phyloP scores from a whole-genome alignment of 2,888 invertebrate genomes.

The Drosophila atroscutellata region DNA sequence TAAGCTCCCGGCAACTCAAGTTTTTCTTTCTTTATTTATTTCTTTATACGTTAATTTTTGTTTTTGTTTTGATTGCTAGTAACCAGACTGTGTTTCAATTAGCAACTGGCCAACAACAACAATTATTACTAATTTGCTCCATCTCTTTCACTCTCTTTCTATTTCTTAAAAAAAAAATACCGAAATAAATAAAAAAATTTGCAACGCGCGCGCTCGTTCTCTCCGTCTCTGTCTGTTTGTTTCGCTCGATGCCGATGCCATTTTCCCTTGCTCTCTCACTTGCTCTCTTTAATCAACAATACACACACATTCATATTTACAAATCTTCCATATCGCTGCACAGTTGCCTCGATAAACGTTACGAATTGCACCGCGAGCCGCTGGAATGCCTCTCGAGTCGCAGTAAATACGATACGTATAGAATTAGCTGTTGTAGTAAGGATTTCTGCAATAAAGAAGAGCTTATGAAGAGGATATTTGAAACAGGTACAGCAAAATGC shows the following conservation, averaged over 20 bases:
- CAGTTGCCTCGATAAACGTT: slow-evolving; percentile 84
- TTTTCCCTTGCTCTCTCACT: slow-evolving; percentile 33
- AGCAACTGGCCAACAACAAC: slow-evolving; percentile 53
- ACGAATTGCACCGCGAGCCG: slow-evolving; percentile 84
- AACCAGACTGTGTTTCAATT: slow-evolving; percentile 67
- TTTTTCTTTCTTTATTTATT: slow-evolving; percentile 1
- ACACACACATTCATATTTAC: slow-evolving; percentile 23
- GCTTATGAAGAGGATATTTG: slow-evolving; percentile 83
- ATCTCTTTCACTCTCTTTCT: slow-evolving; percentile 24
- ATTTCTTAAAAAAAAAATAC: slow-evolving; percentile 7
- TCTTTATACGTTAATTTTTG: slow-evolving; percentile 23
- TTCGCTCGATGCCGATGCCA: slow-evolving; percentile 37
- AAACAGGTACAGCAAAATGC: slow-evolving; percentile 80
- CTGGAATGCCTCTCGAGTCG: slow-evolving; percentile 85
- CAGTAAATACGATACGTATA: slow-evolving; percentile 83
- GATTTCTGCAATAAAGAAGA: slow-evolving; percentile 85
- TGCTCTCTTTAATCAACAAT: slow-evolving; percentile 11
- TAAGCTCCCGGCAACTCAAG: slow-evolving; percentile 31
- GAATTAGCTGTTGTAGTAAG: slow-evolving; percentile 84
- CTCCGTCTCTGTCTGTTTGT: slow-evolving; percentile 29
- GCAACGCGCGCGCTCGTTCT: slow-evolving; percentile 32
- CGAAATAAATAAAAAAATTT: neutral
- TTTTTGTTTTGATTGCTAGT: slow-evolving; percentile 62
- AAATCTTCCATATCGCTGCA: slow-evolving; percentile 52
- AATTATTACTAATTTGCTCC: slow-evolving; percentile 49